These are phyloP conservation scores for Sapayoa aenigma DNA, from an alignment of 2,113 vertebrate genomes.

Conservation along the genomic window DNA sequence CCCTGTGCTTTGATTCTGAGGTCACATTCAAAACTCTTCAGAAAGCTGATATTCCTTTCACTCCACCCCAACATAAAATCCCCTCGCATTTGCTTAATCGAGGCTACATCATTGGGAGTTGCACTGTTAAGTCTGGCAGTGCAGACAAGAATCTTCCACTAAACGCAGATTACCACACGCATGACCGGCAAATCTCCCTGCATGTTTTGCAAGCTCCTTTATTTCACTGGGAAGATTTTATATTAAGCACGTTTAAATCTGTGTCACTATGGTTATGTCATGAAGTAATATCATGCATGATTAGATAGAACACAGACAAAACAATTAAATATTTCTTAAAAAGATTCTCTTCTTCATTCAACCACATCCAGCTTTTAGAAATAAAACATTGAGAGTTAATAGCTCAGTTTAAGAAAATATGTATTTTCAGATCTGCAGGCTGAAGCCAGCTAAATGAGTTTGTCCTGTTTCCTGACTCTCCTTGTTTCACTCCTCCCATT, in stretches of 20 bases:
- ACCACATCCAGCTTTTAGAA: background rate
- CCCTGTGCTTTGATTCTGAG: background rate
- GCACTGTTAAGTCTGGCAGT: slow-evolving; percentile 26
- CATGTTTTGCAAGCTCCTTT: slow-evolving; percentile 30
- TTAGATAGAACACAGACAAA: slow-evolving; percentile 10
- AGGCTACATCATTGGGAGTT: slow-evolving; percentile 3
- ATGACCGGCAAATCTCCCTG: slow-evolving; percentile 34
- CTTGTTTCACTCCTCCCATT: background rate
- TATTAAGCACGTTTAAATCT: slow-evolving; percentile 44
- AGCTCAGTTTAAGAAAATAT: background rate
- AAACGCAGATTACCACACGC: slow-evolving; percentile 46
- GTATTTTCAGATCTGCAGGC: background rate
- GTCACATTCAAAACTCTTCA: slow-evolving; percentile 6
- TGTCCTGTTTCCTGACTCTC: slow-evolving; percentile 9
- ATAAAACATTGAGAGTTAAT: background rate
- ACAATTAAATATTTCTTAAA: slow-evolving; percentile 26
- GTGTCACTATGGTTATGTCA: slow-evolving; percentile 58
- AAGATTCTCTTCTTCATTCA: slow-evolving; percentile 16
- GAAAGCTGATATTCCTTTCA: background rate
- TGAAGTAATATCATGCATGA: slow-evolving; percentile 49
- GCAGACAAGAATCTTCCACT: slow-evolving; percentile 38
- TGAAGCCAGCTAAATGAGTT: background rate
- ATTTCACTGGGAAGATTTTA: slow-evolving; percentile 45
- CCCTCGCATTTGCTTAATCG: background rate
- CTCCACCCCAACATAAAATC: slow-evolving; percentile 5